Conservation (phyloP, 1,140 invertebrate genomes). For the Anoplolepis gracilipes region DNA sequence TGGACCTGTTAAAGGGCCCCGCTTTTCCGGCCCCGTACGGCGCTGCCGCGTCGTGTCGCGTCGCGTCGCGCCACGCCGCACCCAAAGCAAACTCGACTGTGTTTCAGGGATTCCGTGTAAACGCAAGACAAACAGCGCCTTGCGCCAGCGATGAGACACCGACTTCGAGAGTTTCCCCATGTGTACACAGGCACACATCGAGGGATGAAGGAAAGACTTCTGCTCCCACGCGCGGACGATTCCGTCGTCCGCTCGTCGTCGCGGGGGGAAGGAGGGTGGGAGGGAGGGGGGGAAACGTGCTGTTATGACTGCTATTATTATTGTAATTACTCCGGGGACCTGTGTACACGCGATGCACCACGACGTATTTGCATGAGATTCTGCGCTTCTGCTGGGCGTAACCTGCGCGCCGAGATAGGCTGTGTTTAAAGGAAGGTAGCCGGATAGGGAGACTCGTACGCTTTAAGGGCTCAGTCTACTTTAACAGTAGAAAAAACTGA, state of each 20-base stretch:
- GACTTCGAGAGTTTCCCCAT: slow-evolving; percentile 70
- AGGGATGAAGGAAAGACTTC: slow-evolving; percentile 43
- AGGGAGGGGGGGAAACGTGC: not conserved
- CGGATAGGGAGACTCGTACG: not conserved
- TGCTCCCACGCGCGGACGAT: slow-evolving; percentile 15
- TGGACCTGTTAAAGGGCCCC: slow-evolving; percentile 21
- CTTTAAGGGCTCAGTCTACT: too few species aligned
- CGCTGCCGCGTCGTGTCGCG: slow-evolving; percentile 32
- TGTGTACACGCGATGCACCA: slow-evolving; percentile 40
- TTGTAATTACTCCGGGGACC: slow-evolving; percentile 67
- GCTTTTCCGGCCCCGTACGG: slow-evolving; percentile 37
- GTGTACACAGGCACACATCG: slow-evolving; percentile 59
- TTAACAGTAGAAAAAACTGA: too few species aligned
- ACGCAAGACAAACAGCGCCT: slow-evolving; percentile 73
- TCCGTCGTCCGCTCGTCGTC: slow-evolving; percentile 20
- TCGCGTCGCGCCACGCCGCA: slow-evolving; percentile 65
- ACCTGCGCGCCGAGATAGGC: slow-evolving; percentile 1
- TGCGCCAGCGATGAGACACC: slow-evolving; percentile 53
- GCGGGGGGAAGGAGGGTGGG: not conserved
- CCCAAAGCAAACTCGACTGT: slow-evolving; percentile 79
- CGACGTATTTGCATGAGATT: slow-evolving; percentile 63
- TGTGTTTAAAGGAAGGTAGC: slow-evolving; percentile 60
- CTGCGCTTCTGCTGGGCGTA: slow-evolving; percentile 45
- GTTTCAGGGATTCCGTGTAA: slow-evolving; percentile 79
- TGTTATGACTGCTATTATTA: slow-evolving; percentile 65